A percentile compares a stretch with the other conserved stretches of the same genome.
Evolutionary conservation across 2,888 invertebrate species (phyloP).

Genomic region (Plagiodera versicolora): DNA sequence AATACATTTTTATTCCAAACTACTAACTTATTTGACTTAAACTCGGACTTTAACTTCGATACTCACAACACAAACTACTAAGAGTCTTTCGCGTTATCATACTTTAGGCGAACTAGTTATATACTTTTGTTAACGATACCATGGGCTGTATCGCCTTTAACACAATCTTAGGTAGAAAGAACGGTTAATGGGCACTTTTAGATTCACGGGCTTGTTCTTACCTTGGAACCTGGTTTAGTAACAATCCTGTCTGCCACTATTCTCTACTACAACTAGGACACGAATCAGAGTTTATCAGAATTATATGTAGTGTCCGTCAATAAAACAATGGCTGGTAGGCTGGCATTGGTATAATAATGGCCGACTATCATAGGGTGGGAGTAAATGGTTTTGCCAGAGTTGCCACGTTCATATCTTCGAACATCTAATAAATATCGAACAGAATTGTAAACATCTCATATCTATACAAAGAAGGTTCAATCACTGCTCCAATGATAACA

Average conservation of each 20-base stretch:
- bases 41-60: conserved; percentile 44
- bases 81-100: conserved; percentile 51
- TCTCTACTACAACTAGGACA: not conserved
- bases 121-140: conserved; percentile 37
- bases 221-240: conserved; percentile 21
- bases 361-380: no score
- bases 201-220: conserved; percentile 47
- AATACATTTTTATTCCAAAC: conserved; percentile 41
- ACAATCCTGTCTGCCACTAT: conserved; percentile 21
- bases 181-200: conserved; percentile 50
- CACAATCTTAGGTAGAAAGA: conserved; percentile 51
- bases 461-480: no score
- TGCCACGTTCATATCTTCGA: no score
- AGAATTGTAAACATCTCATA: no score
- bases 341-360: conserved; percentile 9
- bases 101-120: conserved; percentile 42
- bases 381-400: no score
- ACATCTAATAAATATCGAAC: no score
- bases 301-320: no score
- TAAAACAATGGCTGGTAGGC: no score
- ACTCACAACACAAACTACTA: conserved; percentile 55
- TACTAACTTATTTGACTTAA: conserved; percentile 41
- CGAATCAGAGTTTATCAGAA: no score
- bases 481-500: no score
- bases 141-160: conserved; percentile 47